phyloP scores from a whole-genome alignment of 2,113 vertebrate genomes.

The Nothoprocta pentlandii region DNA sequence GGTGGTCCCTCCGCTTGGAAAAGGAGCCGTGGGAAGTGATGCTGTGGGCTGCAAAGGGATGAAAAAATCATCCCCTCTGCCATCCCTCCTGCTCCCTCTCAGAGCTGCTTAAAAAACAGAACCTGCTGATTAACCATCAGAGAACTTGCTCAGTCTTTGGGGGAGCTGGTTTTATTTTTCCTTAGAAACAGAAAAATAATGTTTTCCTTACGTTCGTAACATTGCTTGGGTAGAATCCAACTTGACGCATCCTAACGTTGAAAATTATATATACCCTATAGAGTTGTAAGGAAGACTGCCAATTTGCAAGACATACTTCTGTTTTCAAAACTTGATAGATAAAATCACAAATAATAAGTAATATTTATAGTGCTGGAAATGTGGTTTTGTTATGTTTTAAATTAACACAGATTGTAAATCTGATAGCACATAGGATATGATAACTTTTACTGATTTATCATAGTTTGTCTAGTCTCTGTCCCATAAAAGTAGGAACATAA shows the following conservation, averaged over 20 bases:
- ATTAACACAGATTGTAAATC: not conserved
- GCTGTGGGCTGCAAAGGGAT: not conserved
- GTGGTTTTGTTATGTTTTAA: not conserved
- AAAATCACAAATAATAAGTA: not conserved
- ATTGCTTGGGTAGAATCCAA: not conserved
- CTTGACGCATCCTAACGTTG: not conserved
- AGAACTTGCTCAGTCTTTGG: not conserved
- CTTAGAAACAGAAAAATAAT: not conserved
- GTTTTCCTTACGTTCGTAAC: not conserved
- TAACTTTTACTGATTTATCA: not conserved
- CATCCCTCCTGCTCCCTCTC: not conserved
- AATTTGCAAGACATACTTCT: conserved; percentile 28
- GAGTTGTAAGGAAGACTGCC: not conserved
- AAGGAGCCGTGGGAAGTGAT: not conserved
- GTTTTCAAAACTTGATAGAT: not conserved
- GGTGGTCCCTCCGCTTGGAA: not conserved
- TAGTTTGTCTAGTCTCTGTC: not conserved
- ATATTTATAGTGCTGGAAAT: conserved; percentile 9
- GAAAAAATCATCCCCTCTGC: not conserved
- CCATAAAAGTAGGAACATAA: not conserved
- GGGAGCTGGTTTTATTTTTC: not conserved
- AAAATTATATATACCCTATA: not conserved
- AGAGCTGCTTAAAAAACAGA: not conserved
- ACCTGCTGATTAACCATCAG: not conserved
- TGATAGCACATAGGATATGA: not conserved